Percentiles rank a stretch among this genome's conserved stretches.
Conservation (phyloP, 2,888 invertebrate species). For the Teinopalpus imperialis region DNA sequence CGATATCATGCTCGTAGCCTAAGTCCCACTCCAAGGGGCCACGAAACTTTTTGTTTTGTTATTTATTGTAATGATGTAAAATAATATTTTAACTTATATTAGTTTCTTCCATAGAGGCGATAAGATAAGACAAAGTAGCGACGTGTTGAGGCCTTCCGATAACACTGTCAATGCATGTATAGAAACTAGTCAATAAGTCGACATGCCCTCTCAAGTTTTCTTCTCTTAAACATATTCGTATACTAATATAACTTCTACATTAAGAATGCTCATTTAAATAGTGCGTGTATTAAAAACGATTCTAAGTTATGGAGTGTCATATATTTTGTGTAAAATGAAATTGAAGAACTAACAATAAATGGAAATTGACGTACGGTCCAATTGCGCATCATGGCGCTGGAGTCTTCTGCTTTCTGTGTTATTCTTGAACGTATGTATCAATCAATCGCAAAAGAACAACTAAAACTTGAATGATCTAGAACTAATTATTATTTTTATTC, state of each 20-base stretch:
- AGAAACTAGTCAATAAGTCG: constrained; percentile 68
- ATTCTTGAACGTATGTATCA: constrained; percentile 64
- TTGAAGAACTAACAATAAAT: constrained; percentile 48
- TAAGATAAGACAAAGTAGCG: constrained; percentile 74
- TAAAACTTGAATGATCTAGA: no score
- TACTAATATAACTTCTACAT: neutral
- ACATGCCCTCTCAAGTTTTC: constrained; percentile 38
- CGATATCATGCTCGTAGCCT: no score
- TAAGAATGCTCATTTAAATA: constrained; percentile 4
- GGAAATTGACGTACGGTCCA: constrained; percentile 57
- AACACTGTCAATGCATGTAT: constrained; percentile 56
- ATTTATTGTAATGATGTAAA: constrained; percentile 32
- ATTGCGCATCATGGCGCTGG: constrained; percentile 66
- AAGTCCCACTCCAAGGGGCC: no score
- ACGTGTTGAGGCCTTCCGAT: constrained; percentile 61
- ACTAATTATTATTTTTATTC: no score
- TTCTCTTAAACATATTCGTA: constrained; percentile 13
- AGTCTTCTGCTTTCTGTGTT: constrained; percentile 62
- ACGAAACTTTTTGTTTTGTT: no score
- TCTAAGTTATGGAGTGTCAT: neutral
- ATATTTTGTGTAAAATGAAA: constrained; percentile 32
- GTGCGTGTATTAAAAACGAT: constrained; percentile 9
- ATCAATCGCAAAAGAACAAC: no score
- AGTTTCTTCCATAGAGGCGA: constrained; percentile 56
- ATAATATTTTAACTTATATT: constrained; percentile 37